Percentiles rank a stretch among this genome's conserved stretches.
Conservation (phyloP, 2,888 invertebrate genomes). For the Sycophila texana region DNA sequence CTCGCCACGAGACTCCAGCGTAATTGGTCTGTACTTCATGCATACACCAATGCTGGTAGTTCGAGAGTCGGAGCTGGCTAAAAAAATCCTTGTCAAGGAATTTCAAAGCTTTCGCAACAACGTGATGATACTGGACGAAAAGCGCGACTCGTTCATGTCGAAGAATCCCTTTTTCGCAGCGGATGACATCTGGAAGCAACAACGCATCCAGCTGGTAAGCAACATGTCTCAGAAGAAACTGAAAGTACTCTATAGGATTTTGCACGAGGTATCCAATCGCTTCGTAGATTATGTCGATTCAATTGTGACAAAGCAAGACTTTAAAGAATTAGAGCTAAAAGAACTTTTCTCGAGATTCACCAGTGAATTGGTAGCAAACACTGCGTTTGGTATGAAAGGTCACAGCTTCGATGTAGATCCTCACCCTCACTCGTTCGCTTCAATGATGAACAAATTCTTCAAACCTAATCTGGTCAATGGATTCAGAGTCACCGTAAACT, state of each 20-base stretch:
- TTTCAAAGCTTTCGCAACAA: constrained; percentile 46
- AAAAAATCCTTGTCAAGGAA: constrained; percentile 60
- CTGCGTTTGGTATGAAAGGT: constrained; percentile 65
- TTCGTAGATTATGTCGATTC: constrained; percentile 39
- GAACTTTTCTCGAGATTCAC: constrained; percentile 61
- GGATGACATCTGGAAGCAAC: constrained; percentile 35
- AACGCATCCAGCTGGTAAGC: constrained; percentile 4
- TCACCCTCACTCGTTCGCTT: constrained; percentile 43
- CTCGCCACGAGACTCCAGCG: constrained; percentile 15
- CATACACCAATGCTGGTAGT: constrained; percentile 46
- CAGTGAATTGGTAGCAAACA: constrained; percentile 63
- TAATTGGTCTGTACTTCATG: constrained; percentile 51
- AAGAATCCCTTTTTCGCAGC: constrained; percentile 49
- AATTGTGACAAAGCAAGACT: neutral
- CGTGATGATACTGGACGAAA: neutral
- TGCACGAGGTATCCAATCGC: constrained; percentile 31
- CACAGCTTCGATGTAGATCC: constrained; percentile 60
- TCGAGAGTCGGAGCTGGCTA: constrained; percentile 52
- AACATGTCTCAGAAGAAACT: constrained; percentile 51
- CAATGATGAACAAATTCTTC: constrained; percentile 54
- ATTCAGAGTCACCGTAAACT: constrained; percentile 38
- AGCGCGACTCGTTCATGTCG: constrained; percentile 25
- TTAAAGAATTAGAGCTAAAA: constrained; percentile 61
- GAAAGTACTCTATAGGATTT: constrained; percentile 29
- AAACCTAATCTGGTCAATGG: constrained; percentile 58